Base-by-base conservation (phyloP, 1,140 invertebrate species). In the Liolophura sinensis region DNA sequence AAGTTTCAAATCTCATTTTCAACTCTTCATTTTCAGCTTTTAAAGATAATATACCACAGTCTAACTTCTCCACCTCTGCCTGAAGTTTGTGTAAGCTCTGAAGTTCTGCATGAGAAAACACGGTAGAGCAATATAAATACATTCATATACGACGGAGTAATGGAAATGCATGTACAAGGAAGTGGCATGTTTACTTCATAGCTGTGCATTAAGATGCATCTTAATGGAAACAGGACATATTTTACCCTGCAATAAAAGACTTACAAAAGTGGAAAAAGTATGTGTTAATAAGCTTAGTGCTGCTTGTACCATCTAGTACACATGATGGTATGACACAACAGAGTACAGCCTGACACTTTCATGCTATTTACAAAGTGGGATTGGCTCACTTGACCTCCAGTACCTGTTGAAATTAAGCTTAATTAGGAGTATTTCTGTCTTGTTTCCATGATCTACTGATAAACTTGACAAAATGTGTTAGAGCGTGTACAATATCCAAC, bases 1-100 rank as follows among this genome's bases (percentile, higher is more conserved):
- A 65, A 20, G 60, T 61, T 48, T 70, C 70, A 62, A 65, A 68
- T 24, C 69, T 63, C n/a, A 64, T 40, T 55, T 73, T 74, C 70
- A 70, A 72, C 22, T 69, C 67, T 20, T 55, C 22, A 22, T 59
- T 69, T 59, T 75, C 74, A 58, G 60, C 15, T 15, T 51, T 40
- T 1, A 70, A 40, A 5, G 27, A 20, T 52, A 56, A 49, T 31
- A 52, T 52, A 22, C 62, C 59, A 54, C 60, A 50, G 25, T 16
- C n/a, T 12, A 67, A 11, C 12, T 46, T 54, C 20, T 59, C 52
- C 1, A 52, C 27, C 27, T 69, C 68, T 65, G 60, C 20, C 46
- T 25, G 25, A n/a, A 40, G 57, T 18, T 47, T 24, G 14, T 6
- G 47, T 18, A 24, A 20, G 18, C 49, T 14, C 20, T 51, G 12